phyloP scores from a whole-genome alignment of 2,113 vertebrate genomes.

The Oriolus oriolus region DNA sequence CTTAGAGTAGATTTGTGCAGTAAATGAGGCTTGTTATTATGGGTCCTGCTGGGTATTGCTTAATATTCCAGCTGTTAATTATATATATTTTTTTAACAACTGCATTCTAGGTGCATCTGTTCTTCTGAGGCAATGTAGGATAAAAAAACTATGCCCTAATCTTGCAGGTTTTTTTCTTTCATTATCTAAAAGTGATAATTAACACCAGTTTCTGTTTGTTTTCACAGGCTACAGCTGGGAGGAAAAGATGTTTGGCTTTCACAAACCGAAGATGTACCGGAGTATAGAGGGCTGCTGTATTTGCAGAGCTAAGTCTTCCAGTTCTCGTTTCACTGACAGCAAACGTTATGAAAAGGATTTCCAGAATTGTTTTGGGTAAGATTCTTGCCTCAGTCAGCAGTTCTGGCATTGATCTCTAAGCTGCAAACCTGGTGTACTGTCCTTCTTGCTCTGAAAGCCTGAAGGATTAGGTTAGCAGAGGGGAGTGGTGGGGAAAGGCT shows the following conservation, averaged over 20 bases:
- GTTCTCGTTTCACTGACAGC: conserved; percentile 97
- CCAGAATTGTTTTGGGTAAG: conserved; percentile 97
- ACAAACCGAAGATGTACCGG: conserved; percentile 99
- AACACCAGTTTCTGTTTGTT: conserved; percentile 38
- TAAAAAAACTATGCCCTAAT: neutral
- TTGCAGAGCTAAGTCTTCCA: conserved; percentile 97
- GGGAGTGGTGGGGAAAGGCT: neutral
- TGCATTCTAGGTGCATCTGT: neutral
- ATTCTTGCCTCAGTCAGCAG: neutral
- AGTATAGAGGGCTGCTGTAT: conserved; percentile 98
- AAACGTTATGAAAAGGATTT: conserved; percentile 98
- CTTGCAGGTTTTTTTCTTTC: neutral
- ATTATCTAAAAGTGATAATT: neutral
- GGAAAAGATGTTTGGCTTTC: conserved; percentile 96
- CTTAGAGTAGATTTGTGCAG: neutral
- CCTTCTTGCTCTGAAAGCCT: neutral
- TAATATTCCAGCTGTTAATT: neutral
- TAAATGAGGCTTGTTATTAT: neutral
- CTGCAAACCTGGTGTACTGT: neutral
- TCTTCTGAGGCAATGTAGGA: neutral
- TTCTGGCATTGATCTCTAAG: neutral
- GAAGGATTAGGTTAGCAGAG: neutral
- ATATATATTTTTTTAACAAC: neutral
- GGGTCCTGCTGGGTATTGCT: neutral
- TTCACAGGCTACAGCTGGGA: conserved; percentile 53